phyloP scores from a whole-genome alignment of 1,140 invertebrate species.

The Pemphigus obesinymphae region DNA sequence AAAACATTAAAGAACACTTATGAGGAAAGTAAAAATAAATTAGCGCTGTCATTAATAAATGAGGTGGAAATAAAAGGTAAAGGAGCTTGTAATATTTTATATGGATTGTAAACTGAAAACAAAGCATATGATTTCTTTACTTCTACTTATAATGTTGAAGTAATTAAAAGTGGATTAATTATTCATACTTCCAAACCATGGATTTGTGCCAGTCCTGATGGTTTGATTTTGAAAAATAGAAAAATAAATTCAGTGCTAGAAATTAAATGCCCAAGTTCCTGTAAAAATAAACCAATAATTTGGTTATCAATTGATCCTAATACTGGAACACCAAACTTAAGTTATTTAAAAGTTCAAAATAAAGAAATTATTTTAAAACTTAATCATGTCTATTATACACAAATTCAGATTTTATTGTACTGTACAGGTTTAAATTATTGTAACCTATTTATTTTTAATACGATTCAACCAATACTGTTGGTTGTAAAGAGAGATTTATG shows the following conservation, averaged over 20 bases:
- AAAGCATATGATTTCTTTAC: not conserved
- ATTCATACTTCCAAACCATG: not conserved
- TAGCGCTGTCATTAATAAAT: not conserved
- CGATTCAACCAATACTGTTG: not conserved
- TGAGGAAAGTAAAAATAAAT: not conserved
- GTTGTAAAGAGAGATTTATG: not conserved
- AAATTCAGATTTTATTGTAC: conserved; percentile 5
- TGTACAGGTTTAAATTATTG: not conserved
- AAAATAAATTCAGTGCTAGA: not conserved
- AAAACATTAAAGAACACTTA: not conserved
- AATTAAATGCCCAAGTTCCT: conserved; percentile 13
- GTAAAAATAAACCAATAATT: not conserved
- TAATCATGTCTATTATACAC: not conserved
- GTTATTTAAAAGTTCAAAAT: not conserved
- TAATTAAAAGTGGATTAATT: conserved; percentile 11
- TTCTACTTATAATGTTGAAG: not conserved
- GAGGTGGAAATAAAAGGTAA: not conserved
- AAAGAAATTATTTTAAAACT: not conserved
- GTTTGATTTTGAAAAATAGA: not conserved
- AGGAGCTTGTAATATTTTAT: not conserved
- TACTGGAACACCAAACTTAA: not conserved
- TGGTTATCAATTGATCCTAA: not conserved
- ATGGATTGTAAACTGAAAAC: conserved; percentile 3
- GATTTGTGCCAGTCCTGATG: conserved; percentile 4
- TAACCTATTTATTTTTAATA: not conserved